A percentile compares a stretch with the other conserved stretches of the same genome.
Evolutionary conservation across 2,797 vertebrate genomes (phyloP).

Genomic region (Tragopan temminckii): DNA sequence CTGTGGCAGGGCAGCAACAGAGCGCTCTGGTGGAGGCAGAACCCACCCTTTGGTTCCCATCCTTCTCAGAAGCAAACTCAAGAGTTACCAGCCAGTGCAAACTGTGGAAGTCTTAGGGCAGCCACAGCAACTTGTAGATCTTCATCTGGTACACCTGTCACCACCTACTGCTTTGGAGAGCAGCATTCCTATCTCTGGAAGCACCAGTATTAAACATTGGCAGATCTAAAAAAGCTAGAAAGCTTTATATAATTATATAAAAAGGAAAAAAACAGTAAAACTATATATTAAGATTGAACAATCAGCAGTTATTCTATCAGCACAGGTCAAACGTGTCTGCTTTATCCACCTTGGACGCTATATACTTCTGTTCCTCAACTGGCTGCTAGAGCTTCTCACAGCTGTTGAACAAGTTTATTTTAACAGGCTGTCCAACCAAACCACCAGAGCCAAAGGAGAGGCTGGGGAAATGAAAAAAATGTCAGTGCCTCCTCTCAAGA

Average conservation of each 20-base stretch:
- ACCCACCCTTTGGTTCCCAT: not conserved
- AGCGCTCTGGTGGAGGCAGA: not conserved
- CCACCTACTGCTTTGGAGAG: not conserved
- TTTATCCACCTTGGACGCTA: not conserved
- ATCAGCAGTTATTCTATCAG: not conserved
- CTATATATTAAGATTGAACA: not conserved
- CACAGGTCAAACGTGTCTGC: not conserved
- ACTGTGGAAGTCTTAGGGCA: not conserved
- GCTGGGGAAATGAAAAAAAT: not conserved
- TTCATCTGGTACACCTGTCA: not conserved
- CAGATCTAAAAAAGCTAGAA: not conserved
- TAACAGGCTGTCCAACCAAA: not conserved
- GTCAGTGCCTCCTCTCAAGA: not conserved
- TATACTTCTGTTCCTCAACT: not conserved
- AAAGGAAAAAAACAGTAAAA: not conserved
- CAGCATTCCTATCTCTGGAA: not conserved
- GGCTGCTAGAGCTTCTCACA: not conserved
- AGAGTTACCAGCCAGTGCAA: not conserved
- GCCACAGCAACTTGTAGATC: not conserved
- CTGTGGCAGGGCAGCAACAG: accelerated
- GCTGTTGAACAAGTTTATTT: not conserved
- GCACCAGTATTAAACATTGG: not conserved
- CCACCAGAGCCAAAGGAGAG: not conserved
- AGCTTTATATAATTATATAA: not conserved
- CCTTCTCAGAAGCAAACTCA: not conserved